Conservation (phyloP, 2,888 invertebrate species). For the Orchestes rusci region DNA sequence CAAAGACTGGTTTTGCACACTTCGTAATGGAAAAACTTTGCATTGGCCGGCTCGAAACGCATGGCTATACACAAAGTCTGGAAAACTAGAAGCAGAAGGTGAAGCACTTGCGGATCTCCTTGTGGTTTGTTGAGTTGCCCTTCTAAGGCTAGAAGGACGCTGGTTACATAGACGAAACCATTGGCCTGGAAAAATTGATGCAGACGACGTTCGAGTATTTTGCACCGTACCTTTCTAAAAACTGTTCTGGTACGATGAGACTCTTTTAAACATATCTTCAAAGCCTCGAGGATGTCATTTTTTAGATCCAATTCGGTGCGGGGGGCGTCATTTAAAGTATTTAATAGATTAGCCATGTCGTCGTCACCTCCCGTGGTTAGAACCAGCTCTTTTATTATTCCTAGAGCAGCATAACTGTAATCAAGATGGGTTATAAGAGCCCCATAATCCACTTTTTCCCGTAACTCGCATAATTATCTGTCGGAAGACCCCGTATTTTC, state of each 20-base stretch:
- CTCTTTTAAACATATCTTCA: conserved; percentile 85
- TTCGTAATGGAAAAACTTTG: conserved; percentile 96
- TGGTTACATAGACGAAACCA: conserved; percentile 96
- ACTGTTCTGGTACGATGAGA: conserved; percentile 94
- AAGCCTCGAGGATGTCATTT: conserved; percentile 81
- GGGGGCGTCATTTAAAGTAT: conserved; percentile 86
- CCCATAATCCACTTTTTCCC: too few relatives aligned
- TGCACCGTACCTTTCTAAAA: conserved; percentile 84
- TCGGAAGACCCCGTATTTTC: too few relatives aligned
- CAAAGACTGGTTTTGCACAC: conserved; percentile 91
- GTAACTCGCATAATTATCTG: too few relatives aligned
- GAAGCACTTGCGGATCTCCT: conserved; percentile 56
- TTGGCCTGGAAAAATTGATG: conserved; percentile 63
- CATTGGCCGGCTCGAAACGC: conserved; percentile 99
- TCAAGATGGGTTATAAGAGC: not conserved
- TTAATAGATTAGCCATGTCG: conserved; percentile 88
- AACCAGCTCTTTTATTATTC: conserved; percentile 81
- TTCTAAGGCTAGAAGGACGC: conserved; percentile 88
- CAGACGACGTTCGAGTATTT: too few relatives aligned
- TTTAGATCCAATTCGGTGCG: conserved; percentile 70
- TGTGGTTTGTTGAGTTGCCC: conserved; percentile 59
- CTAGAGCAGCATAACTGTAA: conserved; percentile 38
- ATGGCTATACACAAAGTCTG: conserved; percentile 94
- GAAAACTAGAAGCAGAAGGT: conserved; percentile 81
- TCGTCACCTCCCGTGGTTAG: conserved; percentile 91